Percentiles rank a stretch among this genome's conserved stretches.
Conservation (phyloP, 2,797 vertebrate species). For the Hemitrygon akajei region DNA sequence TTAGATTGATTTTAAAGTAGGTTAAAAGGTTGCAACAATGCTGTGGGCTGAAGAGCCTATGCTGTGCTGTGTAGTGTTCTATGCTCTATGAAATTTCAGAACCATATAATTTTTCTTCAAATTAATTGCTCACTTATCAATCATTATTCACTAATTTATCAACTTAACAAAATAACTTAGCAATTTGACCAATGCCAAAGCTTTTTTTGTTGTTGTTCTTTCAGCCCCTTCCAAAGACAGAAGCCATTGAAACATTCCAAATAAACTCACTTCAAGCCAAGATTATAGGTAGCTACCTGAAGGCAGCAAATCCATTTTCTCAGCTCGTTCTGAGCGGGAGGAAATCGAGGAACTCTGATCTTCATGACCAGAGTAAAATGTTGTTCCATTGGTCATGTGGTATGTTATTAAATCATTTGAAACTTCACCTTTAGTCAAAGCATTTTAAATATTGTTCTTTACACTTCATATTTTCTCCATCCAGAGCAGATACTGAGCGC, state of each 20-base stretch:
- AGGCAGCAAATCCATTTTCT: not conserved
- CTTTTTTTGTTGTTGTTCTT: not conserved
- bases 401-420: not conserved
- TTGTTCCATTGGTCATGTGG: conserved; percentile 30
- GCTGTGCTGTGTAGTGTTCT: no score
- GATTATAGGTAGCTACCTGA: not conserved
- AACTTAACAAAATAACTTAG: not conserved
- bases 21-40: no score
- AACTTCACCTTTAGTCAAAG: not conserved
- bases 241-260: not conserved
- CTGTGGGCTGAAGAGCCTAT: no score
- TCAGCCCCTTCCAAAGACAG: not conserved
- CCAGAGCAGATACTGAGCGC: not conserved
- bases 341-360: not conserved
- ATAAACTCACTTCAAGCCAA: not conserved
- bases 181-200: not conserved
- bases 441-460: not conserved
- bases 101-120: not conserved
- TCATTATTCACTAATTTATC: not conserved
- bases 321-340: conserved; percentile 11
- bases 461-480: not conserved
- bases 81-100: not conserved
- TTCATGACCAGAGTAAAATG: not conserved
- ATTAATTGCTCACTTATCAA: not conserved
- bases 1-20: no score